Conservation (phyloP, 2,797 vertebrate genomes). For the Hozukius guyotensis region DNA sequence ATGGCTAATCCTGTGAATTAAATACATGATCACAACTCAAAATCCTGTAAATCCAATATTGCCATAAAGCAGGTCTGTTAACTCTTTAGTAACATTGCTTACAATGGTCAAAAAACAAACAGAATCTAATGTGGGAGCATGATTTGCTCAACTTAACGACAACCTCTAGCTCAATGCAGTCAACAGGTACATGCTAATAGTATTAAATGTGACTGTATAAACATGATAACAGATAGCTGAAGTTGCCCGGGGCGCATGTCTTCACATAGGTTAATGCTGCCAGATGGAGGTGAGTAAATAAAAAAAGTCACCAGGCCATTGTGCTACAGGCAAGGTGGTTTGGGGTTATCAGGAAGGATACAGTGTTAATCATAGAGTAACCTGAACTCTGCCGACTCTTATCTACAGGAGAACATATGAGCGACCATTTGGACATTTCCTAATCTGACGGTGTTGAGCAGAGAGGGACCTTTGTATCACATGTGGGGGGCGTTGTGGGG, state of each 20-base stretch:
- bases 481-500: slow-evolving; percentile 52
- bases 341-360: slow-evolving; percentile 74
- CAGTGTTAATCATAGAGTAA: slow-evolving; percentile 75
- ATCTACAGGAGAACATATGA: slow-evolving; percentile 77
- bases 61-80: not conserved
- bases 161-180: not conserved
- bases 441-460: slow-evolving; percentile 71
- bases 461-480: slow-evolving; percentile 73
- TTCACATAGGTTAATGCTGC: slow-evolving; percentile 42
- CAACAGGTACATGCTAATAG: not conserved
- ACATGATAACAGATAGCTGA: not conserved
- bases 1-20: not conserved
- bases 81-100: not conserved
- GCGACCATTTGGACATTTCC: slow-evolving; percentile 80
- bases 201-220: not conserved
- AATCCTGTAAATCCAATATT: not conserved
- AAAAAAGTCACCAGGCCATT: slow-evolving; percentile 34
- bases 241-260: slow-evolving; percentile 11
- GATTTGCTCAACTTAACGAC: not conserved
- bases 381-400: slow-evolving; percentile 71
- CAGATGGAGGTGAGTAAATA: slow-evolving; percentile 55
- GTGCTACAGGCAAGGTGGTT: slow-evolving; percentile 44
- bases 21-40: not conserved
- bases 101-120: not conserved
- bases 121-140: not conserved